phyloP scores from a whole-genome alignment of 2,797 vertebrate genomes.

The Eurystomus glaucurus region DNA sequence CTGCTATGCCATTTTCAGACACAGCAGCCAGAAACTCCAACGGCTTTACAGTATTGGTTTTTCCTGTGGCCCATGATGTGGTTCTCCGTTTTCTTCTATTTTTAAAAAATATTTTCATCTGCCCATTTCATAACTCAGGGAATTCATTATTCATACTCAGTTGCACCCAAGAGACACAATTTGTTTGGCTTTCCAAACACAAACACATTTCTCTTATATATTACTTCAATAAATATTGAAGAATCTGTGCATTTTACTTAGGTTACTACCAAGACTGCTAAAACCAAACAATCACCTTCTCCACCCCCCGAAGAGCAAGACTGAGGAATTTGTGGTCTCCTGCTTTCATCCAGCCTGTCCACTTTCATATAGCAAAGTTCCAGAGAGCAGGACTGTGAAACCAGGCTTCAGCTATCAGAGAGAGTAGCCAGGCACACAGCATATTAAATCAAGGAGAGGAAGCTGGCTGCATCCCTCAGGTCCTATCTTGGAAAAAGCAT shows the following conservation, averaged over 20 bases:
- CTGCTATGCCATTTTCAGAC: background rate
- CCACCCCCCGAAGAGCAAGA: background rate
- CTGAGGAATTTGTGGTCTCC: background rate
- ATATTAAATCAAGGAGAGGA: background rate
- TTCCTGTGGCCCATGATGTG: background rate
- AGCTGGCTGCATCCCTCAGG: background rate
- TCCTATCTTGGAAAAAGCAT: background rate
- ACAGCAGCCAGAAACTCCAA: background rate
- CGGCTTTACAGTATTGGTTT: background rate
- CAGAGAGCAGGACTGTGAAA: background rate
- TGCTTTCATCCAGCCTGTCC: background rate
- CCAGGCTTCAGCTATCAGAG: background rate
- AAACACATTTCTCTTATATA: background rate
- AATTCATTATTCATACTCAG: slow-evolving; percentile 28
- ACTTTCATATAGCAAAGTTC: background rate
- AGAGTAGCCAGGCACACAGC: background rate
- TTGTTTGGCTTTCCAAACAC: slow-evolving; percentile 14
- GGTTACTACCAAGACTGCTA: background rate
- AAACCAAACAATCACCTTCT: background rate
- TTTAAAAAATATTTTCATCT: background rate
- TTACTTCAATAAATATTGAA: slow-evolving; percentile 23
- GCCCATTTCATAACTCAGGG: background rate
- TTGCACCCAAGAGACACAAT: background rate
- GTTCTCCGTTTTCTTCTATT: background rate
- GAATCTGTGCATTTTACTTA: background rate